Base-by-base conservation (phyloP, 2,797 vertebrate genomes). In the Myripristis jacobus region DNA sequence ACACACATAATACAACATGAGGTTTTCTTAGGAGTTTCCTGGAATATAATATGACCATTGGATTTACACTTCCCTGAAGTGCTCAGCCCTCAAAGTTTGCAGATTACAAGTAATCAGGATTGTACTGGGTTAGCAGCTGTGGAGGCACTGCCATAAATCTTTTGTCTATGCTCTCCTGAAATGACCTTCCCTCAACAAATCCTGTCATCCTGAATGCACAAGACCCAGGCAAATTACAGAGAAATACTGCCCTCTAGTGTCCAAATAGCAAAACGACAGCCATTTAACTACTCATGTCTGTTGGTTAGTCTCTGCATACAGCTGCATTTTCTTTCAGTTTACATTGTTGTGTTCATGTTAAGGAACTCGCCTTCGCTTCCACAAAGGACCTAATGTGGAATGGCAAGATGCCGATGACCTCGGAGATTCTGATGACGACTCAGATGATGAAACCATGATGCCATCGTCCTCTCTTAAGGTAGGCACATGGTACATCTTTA, bases 391-490 rank as follows among this genome's bases (percentile, higher is more conserved):
- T 76, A 96, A 94, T 82, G 95, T 96, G 65, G 95, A 97, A 68
- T 99, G 98, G 98, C 96, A 98, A 85, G 96, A 98, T 36, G 96
- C 95, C 6, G 98, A 98, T 85, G 96, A 99, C 70, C 95, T 98
- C 63, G 87, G 93, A 69, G 95, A 96, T 81, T 94, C 92, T 10
- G 94, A 96, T 72, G 92, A 94, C 4, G 94, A 94, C 69, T 96
- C 94, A 54, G 96, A 95, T 54, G 96, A 96, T 75, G 96, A 98
- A 68, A 93, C 91, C 18, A 92, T 93, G 82, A 87, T 89, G 73
- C 83, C 79, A 12, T 86, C 81, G 25, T 91, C 77, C 65, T 90
- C 89, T 19, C 57, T 87, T 19, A 95, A 94, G 91, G 94, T 93
- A 84, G 31, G n/a, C 50, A n/a, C 24, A 46, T 10, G 24, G 24